Conservation (phyloP, 2,888 invertebrate species). For the Clistopyga incitator region DNA sequence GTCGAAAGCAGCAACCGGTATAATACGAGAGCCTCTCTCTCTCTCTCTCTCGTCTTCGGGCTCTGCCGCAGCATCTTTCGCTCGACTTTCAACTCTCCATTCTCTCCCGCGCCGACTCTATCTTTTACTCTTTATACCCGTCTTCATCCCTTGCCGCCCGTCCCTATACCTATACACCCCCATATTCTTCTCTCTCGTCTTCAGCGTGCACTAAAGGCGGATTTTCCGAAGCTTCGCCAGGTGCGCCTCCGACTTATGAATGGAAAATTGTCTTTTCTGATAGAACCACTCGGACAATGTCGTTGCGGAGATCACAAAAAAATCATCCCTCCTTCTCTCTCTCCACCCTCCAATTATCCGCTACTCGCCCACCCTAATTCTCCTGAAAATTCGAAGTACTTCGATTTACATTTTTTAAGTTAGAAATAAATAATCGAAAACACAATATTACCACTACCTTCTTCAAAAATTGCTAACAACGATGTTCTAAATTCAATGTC, state of each 20-base stretch:
- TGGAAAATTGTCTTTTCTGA: constrained; percentile 62
- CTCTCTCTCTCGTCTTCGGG: constrained; percentile 54
- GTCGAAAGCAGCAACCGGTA: constrained; percentile 73
- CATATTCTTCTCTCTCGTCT: constrained; percentile 56
- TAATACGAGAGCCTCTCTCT: constrained; percentile 65
- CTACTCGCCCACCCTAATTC: neutral
- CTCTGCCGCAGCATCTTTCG: constrained; percentile 35
- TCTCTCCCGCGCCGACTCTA: constrained; percentile 32
- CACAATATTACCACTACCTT: too few relatives aligned
- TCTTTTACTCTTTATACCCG: constrained; percentile 55
- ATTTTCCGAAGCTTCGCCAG: constrained; percentile 57
- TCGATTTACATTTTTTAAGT: too few relatives aligned
- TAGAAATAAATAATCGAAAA: too few relatives aligned
- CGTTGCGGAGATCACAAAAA: constrained; percentile 22
- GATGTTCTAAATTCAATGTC: too few relatives aligned
- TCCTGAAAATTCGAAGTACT: neutral
- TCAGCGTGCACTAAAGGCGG: constrained; percentile 61
- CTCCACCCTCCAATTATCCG: constrained; percentile 27
- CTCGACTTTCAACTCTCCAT: constrained; percentile 39
- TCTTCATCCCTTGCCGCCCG: constrained; percentile 37
- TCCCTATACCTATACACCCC: constrained; percentile 23
- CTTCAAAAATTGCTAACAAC: too few relatives aligned
- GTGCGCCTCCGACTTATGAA: constrained; percentile 51
- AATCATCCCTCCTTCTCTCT: too few relatives aligned
- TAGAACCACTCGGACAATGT: constrained; percentile 56